Evolutionary conservation across 2,888 invertebrate species (phyloP).

Genomic region (Pammene fasciana): DNA sequence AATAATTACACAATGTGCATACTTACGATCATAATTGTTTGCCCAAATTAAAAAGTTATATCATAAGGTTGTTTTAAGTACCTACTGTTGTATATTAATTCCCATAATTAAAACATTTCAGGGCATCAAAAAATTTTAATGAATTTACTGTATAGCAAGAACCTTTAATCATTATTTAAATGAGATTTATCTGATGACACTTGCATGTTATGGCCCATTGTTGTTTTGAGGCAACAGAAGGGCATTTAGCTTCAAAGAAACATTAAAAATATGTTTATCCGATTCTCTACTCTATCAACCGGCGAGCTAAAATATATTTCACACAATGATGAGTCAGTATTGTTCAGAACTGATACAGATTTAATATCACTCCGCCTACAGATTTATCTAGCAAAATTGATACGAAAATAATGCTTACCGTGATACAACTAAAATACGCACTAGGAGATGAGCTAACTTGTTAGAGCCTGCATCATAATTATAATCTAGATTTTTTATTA

Average conservation of each 20-base stretch:
- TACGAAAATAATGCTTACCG: conserved; percentile 11
- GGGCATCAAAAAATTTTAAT: no score
- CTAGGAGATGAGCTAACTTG: conserved; percentile 24
- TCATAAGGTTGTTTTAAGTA: no score
- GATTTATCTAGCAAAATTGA: conserved; percentile 31
- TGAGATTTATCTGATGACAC: not conserved
- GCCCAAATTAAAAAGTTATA: no score
- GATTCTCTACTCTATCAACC: not conserved
- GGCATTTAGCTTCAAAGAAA: not conserved
- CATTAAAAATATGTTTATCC: not conserved
- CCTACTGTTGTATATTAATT: not conserved
- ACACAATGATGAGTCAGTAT: conserved; percentile 24
- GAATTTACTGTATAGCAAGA: no score
- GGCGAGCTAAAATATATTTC: not conserved
- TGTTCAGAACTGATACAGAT: conserved; percentile 26
- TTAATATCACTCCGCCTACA: conserved; percentile 22
- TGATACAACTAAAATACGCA: conserved; percentile 14
- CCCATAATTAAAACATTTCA: no score
- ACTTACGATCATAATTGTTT: no score
- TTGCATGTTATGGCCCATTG: not conserved
- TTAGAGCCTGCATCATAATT: not conserved
- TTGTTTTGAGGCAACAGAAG: not conserved
- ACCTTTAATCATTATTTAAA: not conserved
- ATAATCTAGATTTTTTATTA: conserved; percentile 26
- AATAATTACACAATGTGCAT: no score